phyloP scores from a whole-genome alignment of 2,888 invertebrate species.

The Drosophila niveifrons region DNA sequence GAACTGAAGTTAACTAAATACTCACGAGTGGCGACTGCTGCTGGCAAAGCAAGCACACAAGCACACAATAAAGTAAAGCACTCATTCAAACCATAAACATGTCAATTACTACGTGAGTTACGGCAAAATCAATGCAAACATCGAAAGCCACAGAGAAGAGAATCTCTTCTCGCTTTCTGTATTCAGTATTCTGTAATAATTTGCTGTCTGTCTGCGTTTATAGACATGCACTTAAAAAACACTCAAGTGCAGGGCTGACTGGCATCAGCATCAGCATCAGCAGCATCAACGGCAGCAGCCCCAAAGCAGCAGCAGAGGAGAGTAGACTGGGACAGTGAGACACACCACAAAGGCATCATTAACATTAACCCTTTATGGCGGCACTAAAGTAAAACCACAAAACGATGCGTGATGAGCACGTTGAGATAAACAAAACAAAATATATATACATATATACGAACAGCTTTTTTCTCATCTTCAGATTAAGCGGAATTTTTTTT shows the following conservation, averaged over 20 bases:
- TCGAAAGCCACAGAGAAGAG: slow-evolving; percentile 34
- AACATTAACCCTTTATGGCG: slow-evolving; percentile 78
- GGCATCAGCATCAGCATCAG: slow-evolving; percentile 29
- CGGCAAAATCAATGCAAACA: slow-evolving; percentile 73
- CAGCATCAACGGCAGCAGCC: slow-evolving; percentile 1
- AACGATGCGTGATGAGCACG: slow-evolving; percentile 80
- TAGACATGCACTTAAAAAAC: slow-evolving; percentile 78
- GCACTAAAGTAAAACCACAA: slow-evolving; percentile 76
- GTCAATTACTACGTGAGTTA: slow-evolving; percentile 78
- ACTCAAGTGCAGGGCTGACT: slow-evolving; percentile 73
- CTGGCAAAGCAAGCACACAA: slow-evolving; percentile 1
- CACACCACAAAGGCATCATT: slow-evolving; percentile 69
- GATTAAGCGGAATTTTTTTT: slow-evolving; percentile 75
- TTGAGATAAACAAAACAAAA: slow-evolving; percentile 72
- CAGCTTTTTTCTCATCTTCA: slow-evolving; percentile 21
- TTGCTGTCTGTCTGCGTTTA: slow-evolving; percentile 68
- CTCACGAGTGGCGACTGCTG: not conserved
- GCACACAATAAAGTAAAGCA: slow-evolving; percentile 44
- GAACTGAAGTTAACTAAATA: slow-evolving; percentile 8
- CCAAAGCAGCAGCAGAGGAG: slow-evolving; percentile 16
- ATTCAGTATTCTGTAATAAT: slow-evolving; percentile 59
- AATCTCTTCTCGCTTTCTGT: slow-evolving; percentile 42
- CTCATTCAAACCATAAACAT: slow-evolving; percentile 69
- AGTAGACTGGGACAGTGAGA: slow-evolving; percentile 2
- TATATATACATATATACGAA: slow-evolving; percentile 11